Evolutionary conservation across 1,140 invertebrate genomes (phyloP), one percentile per base, ranked within the genome.

Genomic region (Coboldia fuscipes): DNA sequence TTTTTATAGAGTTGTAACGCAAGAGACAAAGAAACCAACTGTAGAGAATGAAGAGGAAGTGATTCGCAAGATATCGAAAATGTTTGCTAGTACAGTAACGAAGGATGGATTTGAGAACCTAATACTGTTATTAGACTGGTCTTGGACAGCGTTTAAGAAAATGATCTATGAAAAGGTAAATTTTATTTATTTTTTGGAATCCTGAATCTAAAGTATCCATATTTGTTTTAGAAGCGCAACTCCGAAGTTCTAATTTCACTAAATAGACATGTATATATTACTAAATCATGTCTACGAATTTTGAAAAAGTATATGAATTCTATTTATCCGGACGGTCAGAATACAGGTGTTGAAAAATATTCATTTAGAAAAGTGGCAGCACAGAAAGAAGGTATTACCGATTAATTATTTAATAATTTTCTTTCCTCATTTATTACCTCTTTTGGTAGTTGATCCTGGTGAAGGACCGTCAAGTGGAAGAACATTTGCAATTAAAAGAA

Each of bases 201-300:
- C n/a, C n/a, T n/a, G n/a, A n/a, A n/a, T n/a, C n/a, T n/a, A n/a
- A n/a, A n/a, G n/a, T n/a, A n/a, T n/a, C n/a, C n/a, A n/a, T n/a
- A n/a, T n/a, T n/a, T n/a, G n/a, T n/a, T n/a, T n/a, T n/a, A n/a
- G n/a, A n/a, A n/a, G n/a, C n/a, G n/a, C n/a, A n/a, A n/a, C n/a
- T n/a, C n/a, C n/a, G n/a, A n/a, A n/a, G n/a, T n/a, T n/a, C n/a
- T n/a, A n/a, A n/a, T n/a, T n/a, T n/a, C n/a, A n/a, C n/a, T n/a
- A n/a, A n/a, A n/a, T n/a, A n/a, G n/a, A n/a, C n/a, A n/a, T n/a
- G 80, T 86, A 18, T 90, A 86, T 48, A 81, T 90, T 20, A 80
- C 75, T 44, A 69, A 74, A 50, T 75, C 84, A 6, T 80, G 75
- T 51, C 58, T 93, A 29, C 62, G 85, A 30, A 59, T 93, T 8